Percentiles rank a stretch among this genome's conserved stretches.
Evolutionary conservation across 1,140 invertebrate species (phyloP).

Genomic region (Copidosoma floridanum): DNA sequence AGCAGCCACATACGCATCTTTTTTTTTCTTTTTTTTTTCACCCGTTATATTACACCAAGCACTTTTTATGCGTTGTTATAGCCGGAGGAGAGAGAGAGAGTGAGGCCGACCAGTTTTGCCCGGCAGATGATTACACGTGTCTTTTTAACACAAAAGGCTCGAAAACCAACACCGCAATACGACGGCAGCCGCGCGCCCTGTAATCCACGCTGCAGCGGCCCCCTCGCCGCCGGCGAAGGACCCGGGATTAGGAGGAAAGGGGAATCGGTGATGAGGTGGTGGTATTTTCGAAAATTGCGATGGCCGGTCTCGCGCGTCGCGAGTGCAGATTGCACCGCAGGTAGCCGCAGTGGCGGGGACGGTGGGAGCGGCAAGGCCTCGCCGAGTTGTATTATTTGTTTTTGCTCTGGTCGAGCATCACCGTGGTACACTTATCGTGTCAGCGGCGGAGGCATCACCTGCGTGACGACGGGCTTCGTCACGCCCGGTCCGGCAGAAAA

Average conservation of each 20-base stretch:
- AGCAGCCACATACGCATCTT: too few relatives aligned
- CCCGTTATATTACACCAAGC: too few relatives aligned
- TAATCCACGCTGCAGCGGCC: conserved; percentile 43
- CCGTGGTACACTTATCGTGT: conserved; percentile 48
- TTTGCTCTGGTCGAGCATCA: conserved; percentile 45
- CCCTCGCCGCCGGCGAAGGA: neutral
- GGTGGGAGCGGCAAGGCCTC: neutral
- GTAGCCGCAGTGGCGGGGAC: conserved; percentile 30
- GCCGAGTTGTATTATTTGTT: conserved; percentile 52
- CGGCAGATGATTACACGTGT: conserved; percentile 55
- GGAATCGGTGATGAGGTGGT: conserved; percentile 52
- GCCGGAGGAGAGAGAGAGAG: neutral
- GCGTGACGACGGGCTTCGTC: conserved; percentile 29
- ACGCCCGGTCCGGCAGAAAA: too few relatives aligned
- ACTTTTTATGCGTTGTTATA: conserved; percentile 20
- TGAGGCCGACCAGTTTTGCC: conserved; percentile 26
- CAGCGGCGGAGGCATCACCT: conserved; percentile 41
- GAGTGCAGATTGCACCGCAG: too few relatives aligned
- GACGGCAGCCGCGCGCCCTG: conserved; percentile 52
- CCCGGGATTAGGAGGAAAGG: conserved; percentile 8
- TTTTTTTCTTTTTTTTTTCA: too few relatives aligned
- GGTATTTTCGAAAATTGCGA: conserved; percentile 55
- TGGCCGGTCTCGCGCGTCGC: too few relatives aligned
- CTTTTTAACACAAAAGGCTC: conserved; percentile 60
- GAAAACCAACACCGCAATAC: conserved; percentile 60